These are phyloP conservation scores for Pentamera pediparva DNA, from an alignment of 53 echinoderm and acorn worm species.

Conservation along the genomic window DNA sequence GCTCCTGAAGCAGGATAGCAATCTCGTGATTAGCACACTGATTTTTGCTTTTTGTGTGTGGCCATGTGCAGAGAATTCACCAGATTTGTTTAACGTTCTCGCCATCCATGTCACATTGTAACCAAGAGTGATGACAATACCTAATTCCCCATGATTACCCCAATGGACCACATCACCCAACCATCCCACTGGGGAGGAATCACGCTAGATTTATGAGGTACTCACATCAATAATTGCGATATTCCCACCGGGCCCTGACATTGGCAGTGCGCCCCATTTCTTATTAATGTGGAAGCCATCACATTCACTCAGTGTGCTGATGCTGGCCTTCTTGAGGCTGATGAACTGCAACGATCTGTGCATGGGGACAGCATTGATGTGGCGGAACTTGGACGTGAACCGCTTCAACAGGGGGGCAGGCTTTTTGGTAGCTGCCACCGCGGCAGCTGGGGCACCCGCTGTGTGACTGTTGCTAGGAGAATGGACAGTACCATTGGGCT, in stretches of 20 bases:
- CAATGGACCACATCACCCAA: not conserved
- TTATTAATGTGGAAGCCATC: conserved; percentile 95
- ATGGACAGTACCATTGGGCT: not conserved
- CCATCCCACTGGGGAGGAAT: not conserved
- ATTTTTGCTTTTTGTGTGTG: too few species aligned
- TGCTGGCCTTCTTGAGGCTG: conserved; percentile 76
- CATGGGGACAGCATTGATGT: conserved; percentile 52
- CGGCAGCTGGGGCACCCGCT: too few species aligned
- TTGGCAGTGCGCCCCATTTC: conserved; percentile 80
- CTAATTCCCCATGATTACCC: not conserved
- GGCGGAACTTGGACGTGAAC: conserved; percentile 84
- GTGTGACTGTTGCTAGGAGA: not conserved
- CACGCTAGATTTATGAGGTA: not conserved
- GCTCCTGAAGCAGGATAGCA: too few species aligned
- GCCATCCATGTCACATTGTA: too few species aligned
- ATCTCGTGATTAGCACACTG: too few species aligned
- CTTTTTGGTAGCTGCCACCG: not conserved
- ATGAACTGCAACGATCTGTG: conserved; percentile 60
- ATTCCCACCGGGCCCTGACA: conserved; percentile 71
- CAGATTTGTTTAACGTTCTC: too few species aligned
- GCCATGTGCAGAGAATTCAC: too few species aligned
- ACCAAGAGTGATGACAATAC: too few species aligned
- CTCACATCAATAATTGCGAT: conserved; percentile 86
- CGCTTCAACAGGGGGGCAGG: not conserved
- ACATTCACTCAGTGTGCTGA: conserved; percentile 78